phyloP scores from a whole-genome alignment of 2,797 vertebrate species.

The Ciconia nigra region DNA sequence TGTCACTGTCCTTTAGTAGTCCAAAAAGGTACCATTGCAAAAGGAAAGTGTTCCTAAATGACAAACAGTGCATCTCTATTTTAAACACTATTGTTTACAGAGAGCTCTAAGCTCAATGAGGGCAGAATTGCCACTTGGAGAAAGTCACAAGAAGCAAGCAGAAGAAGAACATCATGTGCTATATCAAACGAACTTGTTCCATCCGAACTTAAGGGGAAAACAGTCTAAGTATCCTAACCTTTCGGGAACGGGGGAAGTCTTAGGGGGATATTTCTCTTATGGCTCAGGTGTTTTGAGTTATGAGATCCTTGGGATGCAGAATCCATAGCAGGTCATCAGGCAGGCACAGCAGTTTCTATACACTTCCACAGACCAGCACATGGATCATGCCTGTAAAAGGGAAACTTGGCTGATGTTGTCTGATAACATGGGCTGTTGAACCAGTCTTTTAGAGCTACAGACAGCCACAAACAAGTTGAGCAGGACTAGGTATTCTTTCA shows the following conservation, averaged over 20 bases:
- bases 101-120: not conserved
- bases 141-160: not conserved
- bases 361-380: not conserved
- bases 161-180: fast-evolving
- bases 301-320: not conserved
- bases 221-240: not conserved
- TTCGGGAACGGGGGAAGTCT: not conserved
- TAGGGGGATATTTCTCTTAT: not conserved
- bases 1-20: not conserved
- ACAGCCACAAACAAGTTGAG: not conserved
- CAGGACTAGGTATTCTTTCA: not conserved
- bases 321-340: not conserved
- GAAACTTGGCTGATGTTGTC: not conserved
- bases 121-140: not conserved
- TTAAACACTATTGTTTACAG: not conserved
- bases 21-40: not conserved
- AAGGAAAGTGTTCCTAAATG: not conserved
- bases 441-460: not conserved
- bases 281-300: not conserved
- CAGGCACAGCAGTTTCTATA: not conserved
- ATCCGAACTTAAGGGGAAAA: not conserved
- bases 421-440: not conserved
- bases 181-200: not conserved
- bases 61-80: not conserved
- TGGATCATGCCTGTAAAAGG: not conserved